Base-by-base conservation (phyloP, 1,140 invertebrate species). In the Spodoptera frugiperda region DNA sequence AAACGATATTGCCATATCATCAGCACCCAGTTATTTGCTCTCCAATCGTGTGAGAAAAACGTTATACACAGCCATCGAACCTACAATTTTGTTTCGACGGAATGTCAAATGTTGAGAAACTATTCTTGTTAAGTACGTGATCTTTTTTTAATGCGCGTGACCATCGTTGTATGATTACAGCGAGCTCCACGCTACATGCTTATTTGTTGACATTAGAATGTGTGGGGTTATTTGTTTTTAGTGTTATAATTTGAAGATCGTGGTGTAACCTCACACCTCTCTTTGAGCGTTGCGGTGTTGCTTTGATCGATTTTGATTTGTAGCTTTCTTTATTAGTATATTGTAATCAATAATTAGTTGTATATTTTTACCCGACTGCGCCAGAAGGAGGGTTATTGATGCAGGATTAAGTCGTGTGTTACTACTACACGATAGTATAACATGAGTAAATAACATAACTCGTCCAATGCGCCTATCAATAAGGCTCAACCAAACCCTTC, bases 41-140 rank as follows among this genome's bases (percentile, higher is more conserved):
- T 88, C 87, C 78, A 81, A 85, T 89, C 85, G 91, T 92, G 91
- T 92, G 91, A 91, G 87, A 91, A 92, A 90, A 91, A 88, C 88
- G 76, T 85, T 84, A 39, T 39, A 82, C 79, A 80, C 67, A 81
- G 81, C 65, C 80, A 83, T 84, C 85, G 85, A 90, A 87, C 88
- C 84, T 76, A 79, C 84, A 92, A 92, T 93, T 39, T 89, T 90
- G 83, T 75, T 67, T 55, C 76, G 71, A 39, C 63, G 87, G 85
- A 88, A 91, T 93, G 91, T 92, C 91, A 91, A 93, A 87, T 82
- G 87, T 91, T 92, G 84, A 76, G 82, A 78, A 85, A 85, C 79
- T 70, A 70, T 65, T 65, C 76, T 67, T 4, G 57, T 77, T 74
- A 73, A 49, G 57, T 54, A 59, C 68, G 70, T 71, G 61, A 51